Evolutionary conservation across 2,797 vertebrate species (phyloP), one percentile per base, ranked within the genome.

Genomic region (Tadarida brasiliensis): DNA sequence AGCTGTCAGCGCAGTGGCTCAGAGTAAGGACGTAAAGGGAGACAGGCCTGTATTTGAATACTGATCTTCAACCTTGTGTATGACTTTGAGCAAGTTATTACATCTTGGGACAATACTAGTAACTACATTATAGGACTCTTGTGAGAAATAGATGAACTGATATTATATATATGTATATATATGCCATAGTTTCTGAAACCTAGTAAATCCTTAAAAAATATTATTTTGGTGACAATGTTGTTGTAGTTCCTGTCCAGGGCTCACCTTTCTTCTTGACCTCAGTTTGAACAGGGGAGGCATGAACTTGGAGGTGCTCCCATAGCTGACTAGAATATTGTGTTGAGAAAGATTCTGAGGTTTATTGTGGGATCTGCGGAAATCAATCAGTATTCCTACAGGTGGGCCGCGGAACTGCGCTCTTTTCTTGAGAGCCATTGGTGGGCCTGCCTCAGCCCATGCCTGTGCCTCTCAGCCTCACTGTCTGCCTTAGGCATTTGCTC

Each of bases 81-180:
- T 87, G 86, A 91, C 74, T 76, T 63, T n/a, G 61, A 91, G 16
- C 39, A 26, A 86, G 51, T 24, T 47, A 65, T 78, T 96, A 68
- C 28, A 63, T 28, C 47, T 3, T 76, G 61, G 71, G 39, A 51
- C 16, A 70, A 2, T 10, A 9, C 77, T 71, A 78, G 44, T 56
- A 30, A 33, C 54, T 82, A 7, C 7, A 30, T 78, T 54, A 51
- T 33, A 61, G 44, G 26, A 54, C 63, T 59, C 22, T 49, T 44
- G 1, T 78, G 35, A 82, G 49, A 59, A 87, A 90, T 35, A 81
- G 54, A 57, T 88, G 67, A 73, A 47, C 81, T 76, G 20, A 47
- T n/a, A 9, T 47, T 24, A 35, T 57, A 26, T 24, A 51, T 7
- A 12, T 24, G 19, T 51, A 19, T 47, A 11, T 35, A 19, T n/a